Base-by-base conservation (phyloP, 2,113 vertebrate species). In the Pseudolaguvia tuberculata region DNA sequence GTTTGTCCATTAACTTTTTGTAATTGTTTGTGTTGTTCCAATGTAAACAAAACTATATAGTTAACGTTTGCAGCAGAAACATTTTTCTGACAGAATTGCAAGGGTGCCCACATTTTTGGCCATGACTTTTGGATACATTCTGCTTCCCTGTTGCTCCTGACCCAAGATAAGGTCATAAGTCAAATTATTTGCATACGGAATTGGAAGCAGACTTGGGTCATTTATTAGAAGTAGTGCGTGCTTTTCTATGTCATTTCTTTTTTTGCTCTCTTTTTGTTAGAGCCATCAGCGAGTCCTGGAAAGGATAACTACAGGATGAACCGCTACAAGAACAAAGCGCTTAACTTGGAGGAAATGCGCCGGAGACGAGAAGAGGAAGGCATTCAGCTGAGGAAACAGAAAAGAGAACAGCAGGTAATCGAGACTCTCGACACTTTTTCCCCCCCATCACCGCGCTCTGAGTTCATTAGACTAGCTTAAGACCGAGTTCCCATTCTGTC, bases 301-400 rank as follows among this genome's bases (percentile, higher is more conserved):
- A 98, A 91, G 89, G 94, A 98, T 80, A 98, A 95, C 89, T 96
- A 92, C 82, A 92, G 97, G 89, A 99, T 99, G 96, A 99, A 96
- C 88, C 95, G 96, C 78, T 99, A 98, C 87, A 99, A 99, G 91
- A 99, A 99, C 90, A 99, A 99, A 89, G 97, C 96, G 29, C 91
- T 98, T 45, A 99, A 99, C 39, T 92, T 95, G 1, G 96, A 99
- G 59, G 97, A 99, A 82, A 98, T 99, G 97, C 93, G 97, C 8
- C 88, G 97, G 82, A 88, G 97, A 39, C 90, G 97, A 61, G 97
- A 99, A 72, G 97, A 99, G 83, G 96, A 98, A 69, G 96, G 96
- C 50, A 93, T 99, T 78, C 97, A 99, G 68, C 94, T 99, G 72
- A 93, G 97, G 77, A 99, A 99, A 86, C 97, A 99, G 89, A 99